Conservation (phyloP, 2,888 invertebrate genomes). For the Slavum lentiscoides region DNA sequence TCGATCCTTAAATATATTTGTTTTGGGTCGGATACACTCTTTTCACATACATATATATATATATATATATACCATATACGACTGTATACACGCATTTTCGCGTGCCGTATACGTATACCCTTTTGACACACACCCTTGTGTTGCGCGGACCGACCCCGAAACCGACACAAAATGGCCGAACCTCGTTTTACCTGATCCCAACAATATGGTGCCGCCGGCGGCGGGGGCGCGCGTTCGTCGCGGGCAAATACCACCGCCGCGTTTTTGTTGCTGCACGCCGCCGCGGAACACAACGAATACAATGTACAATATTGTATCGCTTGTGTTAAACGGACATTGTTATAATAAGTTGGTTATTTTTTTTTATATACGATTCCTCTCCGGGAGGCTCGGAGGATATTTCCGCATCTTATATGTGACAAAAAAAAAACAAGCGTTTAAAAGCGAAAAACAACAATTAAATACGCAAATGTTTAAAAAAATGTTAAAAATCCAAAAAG, state of each 20-base stretch:
- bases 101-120: slow-evolving; percentile 3
- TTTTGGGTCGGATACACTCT: slow-evolving; percentile 19
- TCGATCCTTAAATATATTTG: slow-evolving; percentile 5
- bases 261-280: too few relatives aligned
- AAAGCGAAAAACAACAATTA: too few relatives aligned
- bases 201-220: slow-evolving; percentile 9
- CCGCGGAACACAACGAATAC: too few relatives aligned
- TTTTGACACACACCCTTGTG: slow-evolving; percentile 13
- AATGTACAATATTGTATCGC: background rate
- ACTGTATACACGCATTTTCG: slow-evolving; percentile 23
- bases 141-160: background rate
- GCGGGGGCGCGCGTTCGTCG: background rate
- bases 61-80: too few relatives aligned
- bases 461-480: too few relatives aligned
- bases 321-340: too few relatives aligned
- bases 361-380: too few relatives aligned
- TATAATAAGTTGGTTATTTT: too few relatives aligned
- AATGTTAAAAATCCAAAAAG: too few relatives aligned
- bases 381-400: too few relatives aligned
- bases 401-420: too few relatives aligned
- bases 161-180: slow-evolving; percentile 50
- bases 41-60: background rate
- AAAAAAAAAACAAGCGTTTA: too few relatives aligned
- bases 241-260: background rate
- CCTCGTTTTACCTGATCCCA: slow-evolving; percentile 43